Percentiles rank a stretch among this genome's conserved stretches.
Conservation (phyloP, 2,888 invertebrate genomes). For the Diplolepis rosae region DNA sequence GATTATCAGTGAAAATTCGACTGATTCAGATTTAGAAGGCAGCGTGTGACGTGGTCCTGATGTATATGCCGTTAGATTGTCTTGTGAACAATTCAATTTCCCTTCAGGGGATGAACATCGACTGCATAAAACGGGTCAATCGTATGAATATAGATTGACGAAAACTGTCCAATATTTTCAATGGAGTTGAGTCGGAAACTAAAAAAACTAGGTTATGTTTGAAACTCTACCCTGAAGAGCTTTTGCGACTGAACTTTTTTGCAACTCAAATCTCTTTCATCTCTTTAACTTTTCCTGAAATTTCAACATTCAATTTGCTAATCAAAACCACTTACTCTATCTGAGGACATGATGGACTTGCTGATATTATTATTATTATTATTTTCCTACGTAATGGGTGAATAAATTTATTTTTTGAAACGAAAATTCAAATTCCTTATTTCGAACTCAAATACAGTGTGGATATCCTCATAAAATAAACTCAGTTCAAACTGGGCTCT, state of each 20-base stretch:
- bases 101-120: constrained; percentile 42
- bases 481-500: too few species aligned
- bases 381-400: too few species aligned
- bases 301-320: neutral
- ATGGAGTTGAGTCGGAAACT: neutral
- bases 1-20: too few species aligned
- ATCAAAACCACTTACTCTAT: neutral
- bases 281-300: neutral
- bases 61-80: constrained; percentile 35
- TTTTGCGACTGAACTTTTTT: neutral
- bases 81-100: constrained; percentile 28
- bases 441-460: too few species aligned
- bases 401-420: too few species aligned
- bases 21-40: too few species aligned
- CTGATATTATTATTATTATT: too few species aligned
- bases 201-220: neutral
- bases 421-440: too few species aligned
- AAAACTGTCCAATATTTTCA: constrained; percentile 43
- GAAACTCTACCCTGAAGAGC: neutral
- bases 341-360: neutral
- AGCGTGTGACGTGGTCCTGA: too few species aligned
- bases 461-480: too few species aligned
- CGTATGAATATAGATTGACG: constrained; percentile 47
- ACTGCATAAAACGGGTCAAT: constrained; percentile 46
- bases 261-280: neutral